Conservation (phyloP, 2,888 invertebrate genomes). For the Carpatolechia fugitivella region DNA sequence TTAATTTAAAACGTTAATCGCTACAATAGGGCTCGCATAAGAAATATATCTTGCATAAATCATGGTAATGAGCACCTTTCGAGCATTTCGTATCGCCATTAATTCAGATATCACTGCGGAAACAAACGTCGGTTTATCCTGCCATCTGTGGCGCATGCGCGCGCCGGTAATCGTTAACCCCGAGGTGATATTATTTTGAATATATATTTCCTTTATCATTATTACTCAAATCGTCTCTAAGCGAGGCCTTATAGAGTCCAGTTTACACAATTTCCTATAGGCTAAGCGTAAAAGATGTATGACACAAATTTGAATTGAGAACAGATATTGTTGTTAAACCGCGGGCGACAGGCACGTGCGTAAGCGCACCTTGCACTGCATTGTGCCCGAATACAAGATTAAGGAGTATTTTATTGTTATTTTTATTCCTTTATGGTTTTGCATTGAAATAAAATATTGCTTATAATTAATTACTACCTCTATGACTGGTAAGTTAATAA, state of each 20-base stretch:
- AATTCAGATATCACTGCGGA: conserved; percentile 80
- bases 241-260: conserved; percentile 58
- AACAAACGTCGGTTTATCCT: conserved; percentile 78
- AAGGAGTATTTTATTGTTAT: conserved; percentile 18
- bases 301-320: conserved; percentile 75
- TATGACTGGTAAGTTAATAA: not conserved
- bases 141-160: conserved; percentile 76
- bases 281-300: conserved; percentile 68
- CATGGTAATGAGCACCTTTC: conserved; percentile 79
- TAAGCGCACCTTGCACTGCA: conserved; percentile 68
- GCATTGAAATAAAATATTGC: not conserved
- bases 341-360: conserved; percentile 74
- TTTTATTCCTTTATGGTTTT: conserved; percentile 12
- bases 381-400: conserved; percentile 10
- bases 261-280: conserved; percentile 52
- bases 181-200: conserved; percentile 79
- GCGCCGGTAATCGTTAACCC: conserved; percentile 79
- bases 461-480: not conserved
- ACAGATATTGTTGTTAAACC: conserved; percentile 66
- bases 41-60: conserved; percentile 76
- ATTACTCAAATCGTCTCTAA: conserved; percentile 69
- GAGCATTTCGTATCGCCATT: conserved; percentile 75
- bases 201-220: conserved; percentile 73
- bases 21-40: conserved; percentile 56
- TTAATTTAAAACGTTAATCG: conserved; percentile 54